Evolutionary conservation across 1,140 invertebrate genomes (phyloP).

Genomic region (Leptinotarsa texana): DNA sequence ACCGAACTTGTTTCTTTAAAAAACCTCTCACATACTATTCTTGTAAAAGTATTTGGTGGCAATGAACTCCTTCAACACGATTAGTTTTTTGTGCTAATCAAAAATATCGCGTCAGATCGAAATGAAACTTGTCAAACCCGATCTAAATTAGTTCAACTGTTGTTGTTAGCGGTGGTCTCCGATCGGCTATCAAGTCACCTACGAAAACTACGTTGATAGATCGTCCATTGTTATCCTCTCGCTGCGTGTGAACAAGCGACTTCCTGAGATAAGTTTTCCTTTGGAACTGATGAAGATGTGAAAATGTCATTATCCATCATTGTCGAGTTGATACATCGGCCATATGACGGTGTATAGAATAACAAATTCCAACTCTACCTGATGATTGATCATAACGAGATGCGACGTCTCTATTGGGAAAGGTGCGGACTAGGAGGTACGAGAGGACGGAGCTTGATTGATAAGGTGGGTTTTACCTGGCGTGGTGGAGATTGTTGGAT

Average conservation of each 20-base stretch:
- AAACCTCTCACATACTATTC: too few species aligned
- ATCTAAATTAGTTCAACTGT: too few species aligned
- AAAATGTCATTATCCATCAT: conserved; percentile 6
- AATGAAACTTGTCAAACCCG: too few species aligned
- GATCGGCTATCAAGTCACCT: too few species aligned
- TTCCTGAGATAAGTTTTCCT: conserved; percentile 1
- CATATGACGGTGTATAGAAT: background rate
- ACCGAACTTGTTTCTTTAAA: too few species aligned
- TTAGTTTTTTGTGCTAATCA: too few species aligned
- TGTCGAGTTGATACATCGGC: conserved; percentile 4
- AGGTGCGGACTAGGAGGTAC: background rate
- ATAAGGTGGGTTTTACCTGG: background rate
- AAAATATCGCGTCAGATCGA: too few species aligned
- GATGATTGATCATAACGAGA: background rate
- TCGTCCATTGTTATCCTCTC: too few species aligned
- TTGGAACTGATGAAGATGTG: background rate
- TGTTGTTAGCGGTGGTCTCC: too few species aligned
- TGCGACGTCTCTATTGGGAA: background rate
- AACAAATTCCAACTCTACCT: conserved; percentile 3
- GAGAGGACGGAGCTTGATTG: background rate
- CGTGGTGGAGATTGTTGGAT: background rate
- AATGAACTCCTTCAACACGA: too few species aligned
- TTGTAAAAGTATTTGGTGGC: too few species aligned
- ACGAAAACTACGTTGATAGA: too few species aligned
- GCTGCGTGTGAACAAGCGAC: background rate